Base-by-base conservation (phyloP, 92 coral and sea anemone species). In the Siderastrea siderea region DNA sequence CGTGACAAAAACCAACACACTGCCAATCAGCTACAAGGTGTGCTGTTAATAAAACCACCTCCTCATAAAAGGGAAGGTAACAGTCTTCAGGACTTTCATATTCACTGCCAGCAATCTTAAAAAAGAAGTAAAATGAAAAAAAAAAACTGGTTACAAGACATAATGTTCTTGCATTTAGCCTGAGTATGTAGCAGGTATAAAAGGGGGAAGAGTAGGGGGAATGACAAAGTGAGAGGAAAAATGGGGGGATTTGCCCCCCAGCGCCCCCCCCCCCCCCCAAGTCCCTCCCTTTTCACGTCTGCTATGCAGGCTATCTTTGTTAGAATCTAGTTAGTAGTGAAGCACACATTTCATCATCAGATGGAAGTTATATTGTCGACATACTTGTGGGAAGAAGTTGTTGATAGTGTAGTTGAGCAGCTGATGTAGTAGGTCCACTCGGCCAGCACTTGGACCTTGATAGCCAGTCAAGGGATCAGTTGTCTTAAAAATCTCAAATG, bases 1-100 rank as follows among this genome's bases (percentile, higher is more conserved):
- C 99, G 89, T 97, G 99, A 68, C 99, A 97, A 82, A 97, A 97
- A 60, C 99, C 99, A 74, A 97, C 96, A 87, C 98, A 94, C 82
- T 97, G 99, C 99, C 99, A 97, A 59, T 92, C 92, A 52, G 99
- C 99, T 50, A 89, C 99, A 63, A 95, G 93, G 58, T 90, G 82
- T 53, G 98, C 99, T 46, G 99, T 95, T 59, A 66, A 68, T 9
- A 72, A 11, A 13, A 92, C 87, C 72, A 97, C 94, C 83, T 95
- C 98, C 75, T 92, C 87, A 82, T 92, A 97, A 82, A 97, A 97
- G 2, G 98, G 94, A 62, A 97, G 96, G 67, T 97, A 92, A 57
- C 95, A 68, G 38, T 95, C 96, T 85, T 86, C 91, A 63, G 51
- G 82, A 75, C n/a, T 73, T 46, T 70, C 61, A 47, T 74, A 83